Evolutionary conservation across 1,140 invertebrate genomes (phyloP), one percentile per base, ranked within the genome.

Genomic region (Capitella teleta): DNA sequence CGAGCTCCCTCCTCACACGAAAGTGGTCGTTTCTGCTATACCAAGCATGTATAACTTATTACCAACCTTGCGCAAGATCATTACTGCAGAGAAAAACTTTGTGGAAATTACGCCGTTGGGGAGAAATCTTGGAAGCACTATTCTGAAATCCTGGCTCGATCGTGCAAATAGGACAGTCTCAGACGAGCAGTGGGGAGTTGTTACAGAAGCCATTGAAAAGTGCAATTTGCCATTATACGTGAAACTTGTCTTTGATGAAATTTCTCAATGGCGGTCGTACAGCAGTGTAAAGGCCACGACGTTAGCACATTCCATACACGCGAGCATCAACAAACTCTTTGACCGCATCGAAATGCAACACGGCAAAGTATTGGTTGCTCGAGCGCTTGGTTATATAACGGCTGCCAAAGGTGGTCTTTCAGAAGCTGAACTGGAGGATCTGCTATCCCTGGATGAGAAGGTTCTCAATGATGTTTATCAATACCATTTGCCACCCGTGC

Each of bases 221-320:
- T 98, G 94, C 65, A 96, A 91, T 3, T 72, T 97, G 38, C 94
- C 94, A 0, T 91, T 98, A 30, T 98, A 96, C 64, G 89, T 98
- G 0, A 98, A 98, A 74, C 74, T 98, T 18, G 90, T 97, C 0
- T 72, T 69, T 56, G 72, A 72, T 50, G 91, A 97, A 74, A 88
- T 96, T 10, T 93, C 88, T 64, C 76, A 90, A 48, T 98, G 94
- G 94, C 81, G 91, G 42, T 96, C 91, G 51, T 98, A 97, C 66
- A 94, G 90, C 0, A 87, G 87, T 66, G 85, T 87, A 0, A 85
- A 65, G 21, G 18, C 23, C n/a, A 45, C 40, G 21, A 51, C 47
- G 16, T 23, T 54, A 6, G 47, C 48, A n/a, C 24, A 24, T 24
- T 34, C 23, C 14, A 50, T 46, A 8, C 40, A 49, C 40, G 42